phyloP scores from a whole-genome alignment of 2,888 invertebrate species.

The Melanchra persicariae region DNA sequence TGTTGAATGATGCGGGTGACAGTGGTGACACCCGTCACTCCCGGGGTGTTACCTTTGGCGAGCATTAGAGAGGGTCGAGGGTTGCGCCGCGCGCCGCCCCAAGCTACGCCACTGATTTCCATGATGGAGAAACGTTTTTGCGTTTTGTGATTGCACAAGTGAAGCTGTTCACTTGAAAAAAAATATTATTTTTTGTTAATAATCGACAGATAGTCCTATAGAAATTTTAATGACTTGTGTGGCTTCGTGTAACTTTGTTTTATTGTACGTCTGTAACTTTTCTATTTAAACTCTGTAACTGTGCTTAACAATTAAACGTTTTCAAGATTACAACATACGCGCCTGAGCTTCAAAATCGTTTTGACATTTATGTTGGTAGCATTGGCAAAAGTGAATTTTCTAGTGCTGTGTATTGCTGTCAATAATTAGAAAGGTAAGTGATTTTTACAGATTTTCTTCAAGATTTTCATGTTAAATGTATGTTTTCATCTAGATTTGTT shows the following conservation, averaged over 20 bases:
- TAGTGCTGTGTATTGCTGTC: constrained; percentile 88
- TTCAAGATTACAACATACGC: constrained; percentile 54
- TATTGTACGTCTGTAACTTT: neutral
- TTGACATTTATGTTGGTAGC: constrained; percentile 59
- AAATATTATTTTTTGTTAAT: no score
- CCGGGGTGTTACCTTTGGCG: no score
- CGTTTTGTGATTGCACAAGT: no score
- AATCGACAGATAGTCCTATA: no score
- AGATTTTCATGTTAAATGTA: constrained; percentile 45
- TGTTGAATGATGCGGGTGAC: no score
- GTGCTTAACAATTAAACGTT: constrained; percentile 44
- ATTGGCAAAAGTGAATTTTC: constrained; percentile 80
- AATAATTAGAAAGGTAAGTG: constrained; percentile 87
- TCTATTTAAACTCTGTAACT: neutral
- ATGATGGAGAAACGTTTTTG: no score
- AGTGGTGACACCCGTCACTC: no score
- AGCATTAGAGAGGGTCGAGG: no score
- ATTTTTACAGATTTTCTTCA: constrained; percentile 72
- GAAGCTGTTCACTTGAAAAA: no score
- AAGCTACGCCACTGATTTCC: no score
- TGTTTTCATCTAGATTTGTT: constrained; percentile 26
- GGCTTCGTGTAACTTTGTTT: neutral
- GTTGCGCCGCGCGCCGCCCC: no score
- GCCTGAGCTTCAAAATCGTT: constrained; percentile 51
- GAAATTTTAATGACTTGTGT: no score